These are phyloP conservation scores for Callipepla squamata DNA, from an alignment of 2,113 vertebrate species.

Conservation along the genomic window DNA sequence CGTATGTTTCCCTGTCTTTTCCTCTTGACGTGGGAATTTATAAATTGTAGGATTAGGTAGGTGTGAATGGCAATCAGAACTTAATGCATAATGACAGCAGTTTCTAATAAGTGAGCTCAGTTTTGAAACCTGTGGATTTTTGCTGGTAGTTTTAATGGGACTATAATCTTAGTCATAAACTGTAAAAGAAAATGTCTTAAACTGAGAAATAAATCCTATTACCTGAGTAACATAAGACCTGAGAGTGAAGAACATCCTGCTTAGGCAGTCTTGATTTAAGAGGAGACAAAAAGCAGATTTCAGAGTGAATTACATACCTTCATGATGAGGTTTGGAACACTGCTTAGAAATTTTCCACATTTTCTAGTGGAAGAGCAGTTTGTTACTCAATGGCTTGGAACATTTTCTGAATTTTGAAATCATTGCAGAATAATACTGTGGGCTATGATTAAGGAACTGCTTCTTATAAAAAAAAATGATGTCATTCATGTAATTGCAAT, in stretches of 20 bases:
- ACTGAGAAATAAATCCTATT: background rate
- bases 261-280: background rate
- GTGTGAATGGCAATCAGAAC: background rate
- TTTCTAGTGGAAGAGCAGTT: background rate
- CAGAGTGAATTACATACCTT: background rate
- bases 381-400: background rate
- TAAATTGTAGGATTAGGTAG: background rate
- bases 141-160: background rate
- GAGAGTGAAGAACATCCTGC: background rate
- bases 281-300: background rate
- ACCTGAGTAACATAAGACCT: background rate
- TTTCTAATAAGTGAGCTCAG: background rate
- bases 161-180: background rate
- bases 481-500: background rate
- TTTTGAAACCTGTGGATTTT: background rate
- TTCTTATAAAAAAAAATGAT: background rate
- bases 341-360: background rate
- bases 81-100: background rate
- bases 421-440: background rate
- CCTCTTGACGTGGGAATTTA: background rate
- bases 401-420: background rate
- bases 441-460: background rate
- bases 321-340: background rate
- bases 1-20: fast-evolving
- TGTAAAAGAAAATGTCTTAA: background rate